Conservation (phyloP, 2,797 vertebrate genomes). For the Acridotheres tristis region DNA sequence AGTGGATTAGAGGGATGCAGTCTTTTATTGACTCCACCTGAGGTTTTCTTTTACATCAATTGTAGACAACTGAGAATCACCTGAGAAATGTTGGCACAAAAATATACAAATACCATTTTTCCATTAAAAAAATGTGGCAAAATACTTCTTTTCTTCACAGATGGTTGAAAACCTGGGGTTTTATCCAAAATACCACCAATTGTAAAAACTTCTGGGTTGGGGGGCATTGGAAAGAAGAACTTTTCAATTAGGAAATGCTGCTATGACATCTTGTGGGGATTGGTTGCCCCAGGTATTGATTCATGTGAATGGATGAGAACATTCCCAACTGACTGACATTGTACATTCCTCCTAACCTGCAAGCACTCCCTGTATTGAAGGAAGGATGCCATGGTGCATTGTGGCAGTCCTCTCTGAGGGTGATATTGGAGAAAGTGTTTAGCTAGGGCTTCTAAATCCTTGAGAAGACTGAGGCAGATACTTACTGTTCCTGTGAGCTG, state of each 20-base stretch:
- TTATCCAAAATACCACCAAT: neutral
- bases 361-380: neutral
- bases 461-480: neutral
- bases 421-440: neutral
- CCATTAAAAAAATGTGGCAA: neutral
- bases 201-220: neutral
- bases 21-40: neutral
- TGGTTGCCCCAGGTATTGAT: neutral
- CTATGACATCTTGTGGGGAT: neutral
- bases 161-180: neutral
- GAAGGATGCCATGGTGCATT: neutral
- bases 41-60: neutral
- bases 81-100: neutral
- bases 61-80: neutral
- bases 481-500: neutral
- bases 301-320: neutral
- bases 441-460: neutral
- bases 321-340: neutral
- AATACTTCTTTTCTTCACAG: neutral
- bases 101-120: neutral
- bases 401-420: neutral
- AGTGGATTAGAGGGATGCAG: neutral
- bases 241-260: neutral
- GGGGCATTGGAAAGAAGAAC: neutral
- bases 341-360: neutral